phyloP scores from a whole-genome alignment of 2,888 invertebrate species.

The Sclerodermus sp. region DNA sequence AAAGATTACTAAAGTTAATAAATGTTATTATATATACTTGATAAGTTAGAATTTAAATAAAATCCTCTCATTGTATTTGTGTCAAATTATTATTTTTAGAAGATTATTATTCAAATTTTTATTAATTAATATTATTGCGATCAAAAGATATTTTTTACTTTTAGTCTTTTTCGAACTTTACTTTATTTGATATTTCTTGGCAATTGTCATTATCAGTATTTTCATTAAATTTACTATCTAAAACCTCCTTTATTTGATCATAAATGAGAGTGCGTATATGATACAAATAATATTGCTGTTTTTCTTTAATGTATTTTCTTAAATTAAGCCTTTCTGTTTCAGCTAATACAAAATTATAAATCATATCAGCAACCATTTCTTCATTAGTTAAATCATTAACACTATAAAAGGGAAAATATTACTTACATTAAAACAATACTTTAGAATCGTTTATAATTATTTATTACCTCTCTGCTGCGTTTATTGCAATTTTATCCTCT shows the following conservation, averaged over 20 bases:
- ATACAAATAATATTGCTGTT: slow-evolving; percentile 53
- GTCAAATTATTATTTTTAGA: too few relatives aligned
- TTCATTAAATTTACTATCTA: too few relatives aligned
- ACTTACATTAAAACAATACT: neutral
- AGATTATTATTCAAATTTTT: too few relatives aligned
- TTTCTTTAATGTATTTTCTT: slow-evolving; percentile 49
- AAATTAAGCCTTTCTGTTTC: slow-evolving; percentile 57
- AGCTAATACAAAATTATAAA: slow-evolving; percentile 55
- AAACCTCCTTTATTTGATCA: slow-evolving; percentile 19
- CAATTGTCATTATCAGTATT: too few relatives aligned
- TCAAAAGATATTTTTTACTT: too few relatives aligned
- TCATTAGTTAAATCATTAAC: slow-evolving; percentile 29
- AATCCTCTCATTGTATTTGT: too few relatives aligned
- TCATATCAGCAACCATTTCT: slow-evolving; percentile 44
- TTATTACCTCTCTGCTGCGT: slow-evolving; percentile 45
- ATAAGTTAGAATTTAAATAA: too few relatives aligned
- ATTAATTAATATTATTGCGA: too few relatives aligned
- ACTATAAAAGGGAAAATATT: slow-evolving; percentile 18
- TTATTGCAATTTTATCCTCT: slow-evolving; percentile 62
- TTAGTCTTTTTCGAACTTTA: too few relatives aligned
- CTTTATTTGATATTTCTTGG: too few relatives aligned
- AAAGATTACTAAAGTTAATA: too few relatives aligned
- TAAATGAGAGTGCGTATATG: slow-evolving; percentile 56
- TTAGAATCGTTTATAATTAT: slow-evolving; percentile 27
- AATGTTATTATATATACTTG: too few relatives aligned